Percentiles rank a stretch among this genome's conserved stretches.
Conservation (phyloP, 2,113 vertebrate genomes). For the Laticauda colubrina region DNA sequence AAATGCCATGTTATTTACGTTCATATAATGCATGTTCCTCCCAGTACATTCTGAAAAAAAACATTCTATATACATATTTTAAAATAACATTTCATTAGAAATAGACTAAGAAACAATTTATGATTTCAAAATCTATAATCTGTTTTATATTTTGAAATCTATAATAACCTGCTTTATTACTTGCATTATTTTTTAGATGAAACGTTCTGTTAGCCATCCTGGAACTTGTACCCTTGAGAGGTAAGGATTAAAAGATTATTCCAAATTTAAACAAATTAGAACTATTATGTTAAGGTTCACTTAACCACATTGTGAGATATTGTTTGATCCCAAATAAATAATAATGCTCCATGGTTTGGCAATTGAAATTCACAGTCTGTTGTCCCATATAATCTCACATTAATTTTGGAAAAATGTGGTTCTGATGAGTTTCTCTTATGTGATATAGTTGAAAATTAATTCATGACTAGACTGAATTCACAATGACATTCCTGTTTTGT, state of each 20-base stretch:
- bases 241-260: constrained; percentile 51
- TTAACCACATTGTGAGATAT: not conserved
- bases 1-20: not conserved
- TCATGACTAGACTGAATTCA: not conserved
- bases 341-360: no score
- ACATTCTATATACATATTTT: not conserved
- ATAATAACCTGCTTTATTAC: constrained; percentile 39
- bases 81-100: not conserved
- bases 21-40: not conserved
- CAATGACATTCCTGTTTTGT: not conserved
- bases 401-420: not conserved
- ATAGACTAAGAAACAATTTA: not conserved
- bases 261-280: not conserved
- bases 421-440: not conserved
- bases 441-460: not conserved
- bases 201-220: constrained; percentile 78
- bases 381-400: not conserved
- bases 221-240: constrained; percentile 75
- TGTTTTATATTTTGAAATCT: not conserved
- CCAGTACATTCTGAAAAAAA: not conserved
- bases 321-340: not conserved
- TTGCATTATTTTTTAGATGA: constrained; percentile 69
- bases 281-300: not conserved
- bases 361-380: not conserved
- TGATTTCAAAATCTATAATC: not conserved